Evolutionary conservation across 2,797 vertebrate species (phyloP), one percentile per base, ranked within the genome.

Genomic region (Cryptoblepharus egeriae): DNA sequence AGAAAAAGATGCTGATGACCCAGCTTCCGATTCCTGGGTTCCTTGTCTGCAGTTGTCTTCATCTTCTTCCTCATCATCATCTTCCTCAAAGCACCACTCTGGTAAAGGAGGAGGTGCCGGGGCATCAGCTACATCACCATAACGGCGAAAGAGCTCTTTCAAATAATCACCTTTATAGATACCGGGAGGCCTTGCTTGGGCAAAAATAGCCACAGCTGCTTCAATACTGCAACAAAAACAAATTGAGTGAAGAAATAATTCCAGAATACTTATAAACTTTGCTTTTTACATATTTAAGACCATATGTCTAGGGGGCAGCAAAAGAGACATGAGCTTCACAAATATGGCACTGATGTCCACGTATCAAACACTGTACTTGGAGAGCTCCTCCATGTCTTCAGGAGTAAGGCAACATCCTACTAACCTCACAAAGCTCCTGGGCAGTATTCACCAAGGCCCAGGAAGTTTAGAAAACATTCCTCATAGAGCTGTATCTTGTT

Each of bases 141-240:
- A 99, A 81, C 98, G 98, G 91, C 97, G 96, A 90, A 98, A 99
- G 57, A 99, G 97, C 92, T 99, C 99, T 95, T 98, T 99, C 94
- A 99, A 95, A 95, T 99, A 99, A 91, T 99, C 99, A 79, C 94
- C 97, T 96, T 99, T 99, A 93, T 99, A 99, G 96, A 99, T 99
- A 93, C 99, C 98, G 4, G 98, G 99, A 70, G 98, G 96, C 82
- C 99, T 97, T 85, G 98, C 96, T 91, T 97, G 96, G 87, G 96
- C 93, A 92, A 99, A 99, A 79, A 97, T 98, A 67, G 97, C 97
- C 88, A 99, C 98, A 63, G 98, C 98, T 91, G 98, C 99, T 93
- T 99, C 98, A 75, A 98, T 82, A 85, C 99, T 99, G 95, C 39
- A 89, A 95, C 91, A 63, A 90, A 91, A 37, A 92, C 32, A 89